phyloP scores from a whole-genome alignment of 2,797 vertebrate species.

The Scyliorhinus canicula region DNA sequence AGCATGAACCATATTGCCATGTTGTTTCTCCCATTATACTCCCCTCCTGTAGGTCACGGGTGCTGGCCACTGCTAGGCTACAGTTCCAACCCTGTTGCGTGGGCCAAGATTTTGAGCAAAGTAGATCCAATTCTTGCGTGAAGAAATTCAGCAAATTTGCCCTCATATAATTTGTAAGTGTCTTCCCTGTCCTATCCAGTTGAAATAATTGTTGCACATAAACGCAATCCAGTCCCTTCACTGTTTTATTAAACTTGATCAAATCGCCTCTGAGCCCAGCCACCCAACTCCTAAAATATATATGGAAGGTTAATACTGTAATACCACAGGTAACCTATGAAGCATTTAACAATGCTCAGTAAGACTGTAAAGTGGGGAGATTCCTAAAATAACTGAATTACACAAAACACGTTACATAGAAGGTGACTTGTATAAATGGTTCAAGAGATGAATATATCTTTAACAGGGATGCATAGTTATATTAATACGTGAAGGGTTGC shows the following conservation, averaged over 20 bases:
- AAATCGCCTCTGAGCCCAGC: not conserved
- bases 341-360: not conserved
- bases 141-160: not conserved
- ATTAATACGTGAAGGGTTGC: not conserved
- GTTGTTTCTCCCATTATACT: not conserved
- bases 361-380: not conserved
- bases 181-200: not conserved
- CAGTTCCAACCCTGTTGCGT: not conserved
- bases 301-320: not conserved
- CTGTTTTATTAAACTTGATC: not conserved
- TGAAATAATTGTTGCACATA: not conserved
- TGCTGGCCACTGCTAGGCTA: not conserved
- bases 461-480: not conserved
- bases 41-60: not conserved
- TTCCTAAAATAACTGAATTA: not conserved
- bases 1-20: not conserved
- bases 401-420: not conserved
- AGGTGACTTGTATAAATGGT: not conserved
- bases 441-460: not conserved
- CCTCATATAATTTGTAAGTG: not conserved
- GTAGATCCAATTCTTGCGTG: not conserved
- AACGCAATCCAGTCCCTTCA: not conserved
- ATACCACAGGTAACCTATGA: not conserved
- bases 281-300: not conserved
- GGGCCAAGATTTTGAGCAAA: not conserved